These are phyloP conservation scores for Drosophila fuyamai DNA, from an alignment of 1,140 invertebrate genomes.

Conservation along the genomic window DNA sequence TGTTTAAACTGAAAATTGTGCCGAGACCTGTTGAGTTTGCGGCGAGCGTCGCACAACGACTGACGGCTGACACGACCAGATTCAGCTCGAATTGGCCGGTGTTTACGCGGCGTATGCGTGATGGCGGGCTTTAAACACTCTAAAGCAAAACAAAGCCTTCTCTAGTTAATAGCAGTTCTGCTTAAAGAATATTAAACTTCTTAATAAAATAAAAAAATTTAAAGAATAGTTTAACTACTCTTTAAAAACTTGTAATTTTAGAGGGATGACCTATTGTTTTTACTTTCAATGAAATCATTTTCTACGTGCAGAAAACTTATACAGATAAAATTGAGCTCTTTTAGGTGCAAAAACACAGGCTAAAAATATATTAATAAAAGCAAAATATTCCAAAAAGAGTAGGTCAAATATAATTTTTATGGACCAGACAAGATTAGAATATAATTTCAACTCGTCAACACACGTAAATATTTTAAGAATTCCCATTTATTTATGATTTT, in stretches of 20 bases:
- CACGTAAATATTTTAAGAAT: too few species aligned
- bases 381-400: not conserved
- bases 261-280: too few species aligned
- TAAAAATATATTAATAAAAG: too few species aligned
- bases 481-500: not conserved
- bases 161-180: slow-evolving; percentile 5
- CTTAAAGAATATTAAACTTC: not conserved
- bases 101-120: slow-evolving; percentile 66
- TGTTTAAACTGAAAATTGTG: slow-evolving; percentile 19
- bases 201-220: too few species aligned
- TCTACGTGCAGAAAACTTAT: too few species aligned
- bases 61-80: slow-evolving; percentile 42
- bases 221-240: too few species aligned
- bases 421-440: not conserved
- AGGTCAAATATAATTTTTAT: too few species aligned
- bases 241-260: not conserved
- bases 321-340: too few species aligned
- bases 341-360: too few species aligned
- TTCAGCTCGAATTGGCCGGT: slow-evolving; percentile 9
- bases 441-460: not conserved
- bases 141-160: slow-evolving; percentile 29
- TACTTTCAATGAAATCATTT: too few species aligned
- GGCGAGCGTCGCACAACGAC: slow-evolving; percentile 47
- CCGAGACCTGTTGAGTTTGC: slow-evolving; percentile 59
- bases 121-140: slow-evolving; percentile 38